phyloP scores from a whole-genome alignment of 64 coral and sea anemone genomes.

The Dendronephthya gigantea region DNA sequence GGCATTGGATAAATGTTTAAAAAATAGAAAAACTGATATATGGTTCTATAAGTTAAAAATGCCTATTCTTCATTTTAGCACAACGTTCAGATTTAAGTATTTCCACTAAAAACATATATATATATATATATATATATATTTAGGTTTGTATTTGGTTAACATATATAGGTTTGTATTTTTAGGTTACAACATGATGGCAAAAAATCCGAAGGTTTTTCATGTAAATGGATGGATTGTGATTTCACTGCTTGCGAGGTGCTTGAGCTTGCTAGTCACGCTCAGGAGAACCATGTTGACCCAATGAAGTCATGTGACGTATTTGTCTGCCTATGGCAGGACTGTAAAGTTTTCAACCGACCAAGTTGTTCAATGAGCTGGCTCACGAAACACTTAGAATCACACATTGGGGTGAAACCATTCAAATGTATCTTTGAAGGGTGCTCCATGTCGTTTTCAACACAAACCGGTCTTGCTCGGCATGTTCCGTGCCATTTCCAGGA shows the following conservation, averaged over 20 bases:
- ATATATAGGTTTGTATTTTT: neutral
- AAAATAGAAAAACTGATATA: no score
- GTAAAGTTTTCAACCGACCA: slow-evolving; percentile 95
- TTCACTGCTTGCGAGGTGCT: neutral
- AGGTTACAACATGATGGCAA: neutral
- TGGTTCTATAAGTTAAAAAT: no score
- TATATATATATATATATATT: no score
- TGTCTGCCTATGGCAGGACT: slow-evolving; percentile 91
- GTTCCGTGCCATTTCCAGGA: slow-evolving; percentile 92
- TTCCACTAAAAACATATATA: no score
- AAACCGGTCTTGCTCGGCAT: slow-evolving; percentile 76
- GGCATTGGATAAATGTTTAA: no score
- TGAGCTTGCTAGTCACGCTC: slow-evolving; percentile 76
- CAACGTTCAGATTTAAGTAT: no score
- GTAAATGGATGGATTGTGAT: slow-evolving; percentile 85
- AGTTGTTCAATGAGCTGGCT: slow-evolving; percentile 96
- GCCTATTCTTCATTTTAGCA: no score
- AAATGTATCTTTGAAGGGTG: slow-evolving; percentile 95
- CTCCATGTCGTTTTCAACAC: slow-evolving; percentile 71
- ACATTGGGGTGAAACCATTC: slow-evolving; percentile 89
- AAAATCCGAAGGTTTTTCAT: slow-evolving; percentile 7
- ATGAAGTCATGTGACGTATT: slow-evolving; percentile 79
- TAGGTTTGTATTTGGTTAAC: no score
- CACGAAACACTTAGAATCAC: slow-evolving; percentile 80
- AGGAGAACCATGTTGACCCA: slow-evolving; percentile 60